Evolutionary conservation across 1,140 invertebrate species (phyloP).

Genomic region (Sinonovacula constricta): DNA sequence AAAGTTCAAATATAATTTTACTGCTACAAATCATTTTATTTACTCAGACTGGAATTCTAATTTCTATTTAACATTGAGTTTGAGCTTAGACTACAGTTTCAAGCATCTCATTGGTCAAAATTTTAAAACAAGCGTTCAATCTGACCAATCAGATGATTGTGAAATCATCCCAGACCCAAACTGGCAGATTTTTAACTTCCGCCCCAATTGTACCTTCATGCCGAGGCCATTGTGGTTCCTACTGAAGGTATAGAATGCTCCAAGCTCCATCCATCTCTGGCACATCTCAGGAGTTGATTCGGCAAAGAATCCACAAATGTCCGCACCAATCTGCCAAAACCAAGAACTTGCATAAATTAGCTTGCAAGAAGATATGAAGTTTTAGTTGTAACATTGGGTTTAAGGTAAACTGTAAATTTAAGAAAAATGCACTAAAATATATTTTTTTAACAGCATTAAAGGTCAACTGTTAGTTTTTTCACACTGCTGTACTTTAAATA

Average conservation of each 20-base stretch:
- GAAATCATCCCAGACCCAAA: background rate
- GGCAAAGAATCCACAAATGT: constrained; percentile 70
- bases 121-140: background rate
- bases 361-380: background rate
- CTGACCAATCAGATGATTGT: background rate
- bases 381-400: background rate
- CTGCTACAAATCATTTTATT: too few relatives aligned
- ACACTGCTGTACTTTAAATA: too few relatives aligned
- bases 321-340: constrained; percentile 61
- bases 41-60: too few relatives aligned
- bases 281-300: constrained; percentile 66
- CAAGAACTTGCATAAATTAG: background rate
- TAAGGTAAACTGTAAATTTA: background rate
- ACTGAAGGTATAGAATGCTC: constrained; percentile 72
- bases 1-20: too few relatives aligned
- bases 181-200: background rate
- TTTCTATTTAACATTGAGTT: background rate
- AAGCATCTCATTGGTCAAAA: background rate
- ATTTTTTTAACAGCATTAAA: background rate
- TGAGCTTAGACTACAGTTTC: background rate
- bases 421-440: background rate
- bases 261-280: constrained; percentile 73
- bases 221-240: constrained; percentile 70
- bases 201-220: constrained; percentile 44
- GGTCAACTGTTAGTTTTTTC: too few relatives aligned